Percentiles rank a stretch among this genome's conserved stretches.
Evolutionary conservation across 2,797 vertebrate species (phyloP).

Genomic region (Pangasius djambal): DNA sequence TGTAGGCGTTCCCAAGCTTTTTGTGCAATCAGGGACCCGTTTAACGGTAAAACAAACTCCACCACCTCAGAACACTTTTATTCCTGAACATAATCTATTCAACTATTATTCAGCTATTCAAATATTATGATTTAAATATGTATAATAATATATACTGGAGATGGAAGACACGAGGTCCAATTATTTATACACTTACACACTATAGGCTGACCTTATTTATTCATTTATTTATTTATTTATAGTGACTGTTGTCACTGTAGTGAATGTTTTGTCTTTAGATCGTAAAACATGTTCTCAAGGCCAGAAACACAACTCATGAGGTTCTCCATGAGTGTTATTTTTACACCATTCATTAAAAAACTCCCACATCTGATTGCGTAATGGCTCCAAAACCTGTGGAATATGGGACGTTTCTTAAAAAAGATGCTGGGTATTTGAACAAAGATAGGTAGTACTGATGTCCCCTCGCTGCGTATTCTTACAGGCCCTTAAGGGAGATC

Average conservation of each 20-base stretch:
- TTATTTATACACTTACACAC: too few relatives aligned
- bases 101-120: too few relatives aligned
- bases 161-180: too few relatives aligned
- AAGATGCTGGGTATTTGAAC: neutral
- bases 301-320: neutral
- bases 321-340: neutral
- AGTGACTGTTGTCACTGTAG: neutral
- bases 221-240: neutral
- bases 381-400: neutral
- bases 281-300: neutral
- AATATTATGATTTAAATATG: neutral
- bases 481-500: neutral
- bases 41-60: constrained; percentile 1
- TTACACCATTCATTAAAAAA: neutral
- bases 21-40: neutral
- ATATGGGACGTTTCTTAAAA: neutral
- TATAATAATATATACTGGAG: too few relatives aligned
- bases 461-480: neutral
- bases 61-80: neutral
- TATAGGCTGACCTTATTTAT: neutral
- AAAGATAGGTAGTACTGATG: neutral
- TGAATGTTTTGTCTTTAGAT: neutral
- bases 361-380: neutral
- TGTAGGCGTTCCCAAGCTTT: neutral
- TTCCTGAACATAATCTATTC: neutral